These are phyloP conservation scores for Panurus biarmicus DNA, from an alignment of 2,113 vertebrate genomes.

Conservation along the genomic window DNA sequence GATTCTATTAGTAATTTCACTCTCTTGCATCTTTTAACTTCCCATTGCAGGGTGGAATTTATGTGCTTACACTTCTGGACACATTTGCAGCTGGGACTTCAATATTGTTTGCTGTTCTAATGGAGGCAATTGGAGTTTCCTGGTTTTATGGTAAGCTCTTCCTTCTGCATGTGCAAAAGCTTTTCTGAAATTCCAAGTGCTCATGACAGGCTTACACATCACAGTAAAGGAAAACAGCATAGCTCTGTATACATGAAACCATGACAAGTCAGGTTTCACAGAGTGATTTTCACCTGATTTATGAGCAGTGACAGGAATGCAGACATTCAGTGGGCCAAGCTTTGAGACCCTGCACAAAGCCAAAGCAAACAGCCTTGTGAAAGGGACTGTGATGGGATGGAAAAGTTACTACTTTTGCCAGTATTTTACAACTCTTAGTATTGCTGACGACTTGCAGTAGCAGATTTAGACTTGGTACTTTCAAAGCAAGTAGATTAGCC, in stretches of 20 bases:
- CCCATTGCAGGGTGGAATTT: constrained; percentile 87
- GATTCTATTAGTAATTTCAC: not conserved
- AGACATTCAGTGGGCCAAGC: not conserved
- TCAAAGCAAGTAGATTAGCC: not conserved
- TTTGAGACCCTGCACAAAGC: not conserved
- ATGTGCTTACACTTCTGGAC: constrained; percentile 91
- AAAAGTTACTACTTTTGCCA: not conserved
- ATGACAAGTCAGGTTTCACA: not conserved
- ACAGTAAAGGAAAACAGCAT: not conserved
- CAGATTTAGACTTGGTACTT: not conserved
- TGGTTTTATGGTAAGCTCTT: constrained; percentile 92
- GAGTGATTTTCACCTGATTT: not conserved
- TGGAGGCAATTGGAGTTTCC: constrained; percentile 95
- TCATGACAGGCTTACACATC: not conserved
- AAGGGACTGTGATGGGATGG: not conserved
- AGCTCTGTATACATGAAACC: not conserved
- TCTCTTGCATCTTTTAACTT: not conserved
- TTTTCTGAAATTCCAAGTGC: not conserved
- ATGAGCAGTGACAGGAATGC: not conserved
- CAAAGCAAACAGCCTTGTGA: not conserved
- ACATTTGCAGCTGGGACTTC: constrained; percentile 95
- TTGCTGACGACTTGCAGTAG: not conserved
- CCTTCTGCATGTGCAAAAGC: not conserved
- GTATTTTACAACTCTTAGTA: not conserved
- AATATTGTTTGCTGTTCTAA: constrained; percentile 92